A percentile compares a stretch with the other conserved stretches of the same genome.
phyloP scores from a whole-genome alignment of 2,888 invertebrate species.

The Pristionchus mayeri region DNA sequence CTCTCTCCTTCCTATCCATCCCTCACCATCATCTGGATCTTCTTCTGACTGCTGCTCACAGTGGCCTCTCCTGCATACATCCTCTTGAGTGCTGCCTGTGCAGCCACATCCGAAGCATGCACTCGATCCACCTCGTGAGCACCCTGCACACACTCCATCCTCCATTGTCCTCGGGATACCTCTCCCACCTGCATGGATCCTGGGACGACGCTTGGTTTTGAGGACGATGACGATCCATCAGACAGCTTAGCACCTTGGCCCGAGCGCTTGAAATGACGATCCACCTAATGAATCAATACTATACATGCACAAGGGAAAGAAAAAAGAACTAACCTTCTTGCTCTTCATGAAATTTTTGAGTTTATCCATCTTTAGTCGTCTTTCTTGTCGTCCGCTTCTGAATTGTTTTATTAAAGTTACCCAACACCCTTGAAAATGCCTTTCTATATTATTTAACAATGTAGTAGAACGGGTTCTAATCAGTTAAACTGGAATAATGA shows the following conservation, averaged over 20 bases:
- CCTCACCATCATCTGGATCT: slow-evolving; percentile 60
- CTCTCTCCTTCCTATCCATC: too few relatives aligned
- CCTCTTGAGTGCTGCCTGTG: slow-evolving; percentile 60
- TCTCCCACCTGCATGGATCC: slow-evolving; percentile 52
- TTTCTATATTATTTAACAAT: too few relatives aligned
- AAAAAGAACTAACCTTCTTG: slow-evolving; percentile 56
- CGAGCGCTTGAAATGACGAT: slow-evolving; percentile 65
- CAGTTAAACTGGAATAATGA: too few relatives aligned
- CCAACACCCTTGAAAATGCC: too few relatives aligned
- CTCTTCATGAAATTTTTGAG: slow-evolving; percentile 68
- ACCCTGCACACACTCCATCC: background rate
- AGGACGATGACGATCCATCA: slow-evolving; percentile 52
- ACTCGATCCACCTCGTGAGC: slow-evolving; percentile 51
- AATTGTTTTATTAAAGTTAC: background rate
- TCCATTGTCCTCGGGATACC: background rate
- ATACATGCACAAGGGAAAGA: background rate
- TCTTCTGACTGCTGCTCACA: slow-evolving; percentile 55
- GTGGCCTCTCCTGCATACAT: slow-evolving; percentile 55
- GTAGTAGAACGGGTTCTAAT: too few relatives aligned
- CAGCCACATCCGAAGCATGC: slow-evolving; percentile 59
- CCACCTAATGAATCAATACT: slow-evolving; percentile 30
- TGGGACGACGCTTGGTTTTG: slow-evolving; percentile 50
- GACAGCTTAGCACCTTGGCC: slow-evolving; percentile 63
- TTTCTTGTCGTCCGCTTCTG: slow-evolving; percentile 54
- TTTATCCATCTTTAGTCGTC: slow-evolving; percentile 59